These are phyloP conservation scores for Ceratitis capitata DNA, from an alignment of 1,140 invertebrate genomes.

Conservation along the genomic window DNA sequence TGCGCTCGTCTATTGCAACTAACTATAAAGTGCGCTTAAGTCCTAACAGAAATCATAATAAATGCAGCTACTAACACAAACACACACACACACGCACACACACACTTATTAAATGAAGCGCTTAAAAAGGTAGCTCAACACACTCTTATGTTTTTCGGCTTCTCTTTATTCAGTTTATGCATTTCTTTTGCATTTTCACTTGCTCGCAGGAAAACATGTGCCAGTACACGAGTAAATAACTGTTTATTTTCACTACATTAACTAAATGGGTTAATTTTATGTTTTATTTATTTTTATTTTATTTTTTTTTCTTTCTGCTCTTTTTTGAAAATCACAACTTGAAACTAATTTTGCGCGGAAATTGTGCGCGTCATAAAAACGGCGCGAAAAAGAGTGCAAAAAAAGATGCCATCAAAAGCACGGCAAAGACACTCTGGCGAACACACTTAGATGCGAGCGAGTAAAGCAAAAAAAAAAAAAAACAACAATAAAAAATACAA, in stretches of 20 bases:
- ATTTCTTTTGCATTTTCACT: background rate
- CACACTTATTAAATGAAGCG: background rate
- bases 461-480: background rate
- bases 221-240: background rate
- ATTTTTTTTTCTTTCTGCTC: too few species aligned
- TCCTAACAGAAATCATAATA: too few species aligned
- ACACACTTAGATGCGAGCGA: background rate
- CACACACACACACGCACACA: too few species aligned
- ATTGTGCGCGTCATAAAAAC: background rate
- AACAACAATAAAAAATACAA: background rate
- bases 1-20: too few species aligned
- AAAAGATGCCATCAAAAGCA: background rate
- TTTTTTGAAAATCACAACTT: constrained; percentile 33
- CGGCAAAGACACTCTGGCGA: constrained; percentile 1
- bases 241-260: constrained; percentile 37
- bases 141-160: background rate
- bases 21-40: too few species aligned
- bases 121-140: background rate
- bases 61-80: too few species aligned
- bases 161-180: background rate
- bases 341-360: constrained; percentile 22
- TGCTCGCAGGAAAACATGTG: background rate
- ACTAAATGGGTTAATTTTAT: constrained; percentile 36
- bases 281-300: too few species aligned
- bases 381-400: background rate